Percentiles rank a stretch among this genome's conserved stretches.
phyloP scores from a whole-genome alignment of 53 echinoderm and acorn worm genomes.

The Mesocentrotus franciscanus region DNA sequence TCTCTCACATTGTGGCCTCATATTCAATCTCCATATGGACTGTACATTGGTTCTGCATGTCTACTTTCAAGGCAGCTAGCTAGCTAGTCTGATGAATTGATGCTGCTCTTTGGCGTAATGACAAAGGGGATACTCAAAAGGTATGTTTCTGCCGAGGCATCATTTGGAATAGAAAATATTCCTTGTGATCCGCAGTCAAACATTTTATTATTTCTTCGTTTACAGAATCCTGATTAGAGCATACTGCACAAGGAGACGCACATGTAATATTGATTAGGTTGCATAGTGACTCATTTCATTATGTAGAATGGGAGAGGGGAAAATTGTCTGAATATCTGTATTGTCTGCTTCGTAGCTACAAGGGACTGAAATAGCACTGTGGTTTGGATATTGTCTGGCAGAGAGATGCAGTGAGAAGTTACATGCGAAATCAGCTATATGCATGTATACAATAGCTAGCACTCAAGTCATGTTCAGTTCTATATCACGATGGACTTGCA shows the following conservation, averaged over 20 bases:
- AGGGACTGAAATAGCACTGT: not conserved
- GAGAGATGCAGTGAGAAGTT: not conserved
- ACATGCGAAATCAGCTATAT: not conserved
- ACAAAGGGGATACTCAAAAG: not conserved
- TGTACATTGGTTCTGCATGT: constrained; percentile 27
- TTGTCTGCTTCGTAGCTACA: not conserved
- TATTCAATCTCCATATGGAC: constrained; percentile 37
- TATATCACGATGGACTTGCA: not conserved
- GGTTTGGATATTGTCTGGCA: not conserved
- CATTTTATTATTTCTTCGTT: not conserved
- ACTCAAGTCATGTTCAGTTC: not conserved
- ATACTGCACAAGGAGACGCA: not conserved
- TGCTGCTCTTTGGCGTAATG: constrained; percentile 15
- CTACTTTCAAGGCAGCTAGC: not conserved
- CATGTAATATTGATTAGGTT: not conserved
- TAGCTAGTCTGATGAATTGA: constrained; percentile 3
- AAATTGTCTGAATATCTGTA: not conserved
- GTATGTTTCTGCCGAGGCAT: constrained; percentile 7
- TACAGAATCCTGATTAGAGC: not conserved
- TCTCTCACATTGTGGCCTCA: not conserved
- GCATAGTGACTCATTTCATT: not conserved
- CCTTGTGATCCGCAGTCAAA: not conserved
- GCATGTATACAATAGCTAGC: not conserved
- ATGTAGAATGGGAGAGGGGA: not conserved
- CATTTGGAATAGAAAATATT: not conserved